Percentiles rank a stretch among this genome's conserved stretches.
Conservation (phyloP, 2,888 invertebrate species). For the Steromphala cineraria region DNA sequence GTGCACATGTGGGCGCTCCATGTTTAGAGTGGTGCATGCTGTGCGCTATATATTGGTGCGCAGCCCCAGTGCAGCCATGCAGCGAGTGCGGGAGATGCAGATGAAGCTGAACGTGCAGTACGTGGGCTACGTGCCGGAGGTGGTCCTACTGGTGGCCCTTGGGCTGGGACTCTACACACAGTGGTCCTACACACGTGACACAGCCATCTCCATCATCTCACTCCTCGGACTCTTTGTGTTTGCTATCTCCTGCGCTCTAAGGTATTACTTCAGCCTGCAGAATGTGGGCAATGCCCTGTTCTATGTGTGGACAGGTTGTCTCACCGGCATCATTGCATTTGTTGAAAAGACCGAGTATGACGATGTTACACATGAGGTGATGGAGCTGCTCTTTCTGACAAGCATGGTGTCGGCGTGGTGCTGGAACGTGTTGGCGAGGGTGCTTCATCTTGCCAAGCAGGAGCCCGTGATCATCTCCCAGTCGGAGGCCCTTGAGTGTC, state of each 20-base stretch:
- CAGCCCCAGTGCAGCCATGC: slow-evolving; percentile 24
- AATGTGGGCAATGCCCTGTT: slow-evolving; percentile 60
- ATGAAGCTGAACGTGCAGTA: slow-evolving; percentile 43
- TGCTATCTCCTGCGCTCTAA: slow-evolving; percentile 63
- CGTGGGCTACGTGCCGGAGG: slow-evolving; percentile 62
- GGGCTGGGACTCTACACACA: slow-evolving; percentile 70
- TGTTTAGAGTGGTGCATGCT: background rate
- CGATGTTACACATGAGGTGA: slow-evolving; percentile 63
- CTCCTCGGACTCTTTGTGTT: slow-evolving; percentile 67
- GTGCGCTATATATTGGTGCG: slow-evolving; percentile 27
- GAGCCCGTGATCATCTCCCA: slow-evolving; percentile 50
- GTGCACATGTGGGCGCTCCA: background rate
- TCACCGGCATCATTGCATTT: slow-evolving; percentile 70
- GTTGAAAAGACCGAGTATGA: slow-evolving; percentile 55
- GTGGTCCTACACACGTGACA: slow-evolving; percentile 63
- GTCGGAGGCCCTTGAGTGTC: slow-evolving; percentile 63
- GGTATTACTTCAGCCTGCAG: slow-evolving; percentile 67
- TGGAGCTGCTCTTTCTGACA: slow-evolving; percentile 69
- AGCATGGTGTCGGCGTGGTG: slow-evolving; percentile 60
- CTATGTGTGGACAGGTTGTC: slow-evolving; percentile 71
- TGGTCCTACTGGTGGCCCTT: slow-evolving; percentile 65
- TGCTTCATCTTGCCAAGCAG: slow-evolving; percentile 49
- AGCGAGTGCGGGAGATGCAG: slow-evolving; percentile 29
- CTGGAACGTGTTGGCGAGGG: slow-evolving; percentile 61
- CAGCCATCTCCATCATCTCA: slow-evolving; percentile 61